Conservation (phyloP, 2,797 vertebrate species). For the Orestias chungarensis region DNA sequence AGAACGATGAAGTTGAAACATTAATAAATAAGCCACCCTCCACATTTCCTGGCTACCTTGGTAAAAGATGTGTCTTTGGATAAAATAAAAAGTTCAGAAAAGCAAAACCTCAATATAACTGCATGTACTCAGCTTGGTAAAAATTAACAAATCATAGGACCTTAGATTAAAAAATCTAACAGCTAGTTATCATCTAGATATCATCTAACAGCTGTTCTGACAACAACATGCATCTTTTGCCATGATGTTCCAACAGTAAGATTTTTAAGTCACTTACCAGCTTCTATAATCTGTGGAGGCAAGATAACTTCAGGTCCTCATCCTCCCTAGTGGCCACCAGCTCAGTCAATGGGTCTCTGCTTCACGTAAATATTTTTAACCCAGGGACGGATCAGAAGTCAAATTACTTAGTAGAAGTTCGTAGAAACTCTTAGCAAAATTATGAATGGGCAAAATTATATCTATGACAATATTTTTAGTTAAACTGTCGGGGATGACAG, state of each 20-base stretch:
- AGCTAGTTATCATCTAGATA: neutral
- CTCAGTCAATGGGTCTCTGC: neutral
- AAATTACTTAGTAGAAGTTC: neutral
- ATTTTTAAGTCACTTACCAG: neutral
- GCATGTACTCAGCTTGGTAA: neutral
- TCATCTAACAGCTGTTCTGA: neutral
- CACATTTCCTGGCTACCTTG: neutral
- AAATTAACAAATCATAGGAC: too few relatives aligned
- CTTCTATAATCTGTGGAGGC: neutral
- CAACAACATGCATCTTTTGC: neutral
- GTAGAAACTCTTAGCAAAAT: neutral
- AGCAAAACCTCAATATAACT: neutral
- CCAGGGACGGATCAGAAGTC: too few relatives aligned
- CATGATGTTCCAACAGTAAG: neutral
- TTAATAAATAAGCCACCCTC: neutral
- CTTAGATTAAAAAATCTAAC: too few relatives aligned
- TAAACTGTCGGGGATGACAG: neutral
- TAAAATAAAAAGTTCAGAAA: neutral
- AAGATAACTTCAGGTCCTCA: neutral
- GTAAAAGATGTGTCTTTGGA: neutral
- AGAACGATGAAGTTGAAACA: neutral
- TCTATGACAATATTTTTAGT: neutral
- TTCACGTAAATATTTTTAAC: neutral
- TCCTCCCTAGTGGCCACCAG: neutral
- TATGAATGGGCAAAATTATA: neutral